These are phyloP conservation scores for Euwallacea fornicatus DNA, from an alignment of 1,140 invertebrate species.

Conservation along the genomic window DNA sequence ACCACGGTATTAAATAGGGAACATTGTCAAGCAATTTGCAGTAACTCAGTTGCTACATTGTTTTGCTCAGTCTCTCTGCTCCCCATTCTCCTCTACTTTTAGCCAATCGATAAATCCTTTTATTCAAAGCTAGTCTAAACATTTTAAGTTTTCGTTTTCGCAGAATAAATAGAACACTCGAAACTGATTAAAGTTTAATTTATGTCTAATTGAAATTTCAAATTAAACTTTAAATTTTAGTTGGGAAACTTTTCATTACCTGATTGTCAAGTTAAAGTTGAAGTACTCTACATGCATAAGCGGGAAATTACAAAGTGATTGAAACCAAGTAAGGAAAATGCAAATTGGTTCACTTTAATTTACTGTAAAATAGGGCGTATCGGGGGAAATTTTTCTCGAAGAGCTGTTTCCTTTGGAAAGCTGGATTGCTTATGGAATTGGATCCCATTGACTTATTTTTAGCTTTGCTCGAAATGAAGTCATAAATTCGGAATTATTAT, in stretches of 20 bases:
- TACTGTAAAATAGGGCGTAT: not conserved
- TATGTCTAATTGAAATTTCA: slow-evolving; percentile 37
- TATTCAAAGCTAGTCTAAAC: slow-evolving; percentile 26
- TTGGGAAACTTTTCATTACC: slow-evolving; percentile 29
- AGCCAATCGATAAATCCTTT: slow-evolving; percentile 31
- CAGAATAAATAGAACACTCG: slow-evolving; percentile 35
- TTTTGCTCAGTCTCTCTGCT: slow-evolving; percentile 13
- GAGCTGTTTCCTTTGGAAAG: no score
- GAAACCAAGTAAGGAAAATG: slow-evolving; percentile 5
- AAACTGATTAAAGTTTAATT: slow-evolving; percentile 38
- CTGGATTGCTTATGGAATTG: no score
- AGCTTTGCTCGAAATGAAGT: no score
- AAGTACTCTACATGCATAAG: slow-evolving; percentile 10
- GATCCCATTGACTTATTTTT: no score
- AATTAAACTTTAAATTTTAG: slow-evolving; percentile 31
- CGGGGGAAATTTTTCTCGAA: not conserved
- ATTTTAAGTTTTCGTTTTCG: slow-evolving; percentile 24
- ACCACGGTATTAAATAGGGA: no score
- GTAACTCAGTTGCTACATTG: slow-evolving; percentile 19
- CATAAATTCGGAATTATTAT: no score
- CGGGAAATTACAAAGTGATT: slow-evolving; percentile 11
- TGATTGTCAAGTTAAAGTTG: slow-evolving; percentile 22
- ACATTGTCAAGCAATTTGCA: slow-evolving; percentile 20
- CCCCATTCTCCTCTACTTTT: slow-evolving; percentile 12
- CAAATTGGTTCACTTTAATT: slow-evolving; percentile 3